These are phyloP conservation scores for Anarrhichthys ocellatus DNA, from an alignment of 2,113 vertebrate species.

Conservation along the genomic window DNA sequence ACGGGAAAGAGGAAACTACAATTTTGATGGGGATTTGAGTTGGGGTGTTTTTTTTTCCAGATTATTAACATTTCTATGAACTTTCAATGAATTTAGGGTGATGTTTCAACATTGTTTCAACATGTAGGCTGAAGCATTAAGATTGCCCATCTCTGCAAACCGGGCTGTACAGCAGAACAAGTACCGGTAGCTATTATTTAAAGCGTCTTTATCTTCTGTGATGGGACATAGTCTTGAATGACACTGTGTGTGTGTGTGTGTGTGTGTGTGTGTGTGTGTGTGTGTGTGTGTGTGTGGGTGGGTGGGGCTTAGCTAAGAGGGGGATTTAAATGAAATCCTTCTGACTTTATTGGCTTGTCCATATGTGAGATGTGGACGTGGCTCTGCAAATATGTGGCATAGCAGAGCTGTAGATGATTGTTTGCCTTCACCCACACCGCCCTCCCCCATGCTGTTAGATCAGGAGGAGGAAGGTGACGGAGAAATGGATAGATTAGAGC, in stretches of 20 bases:
- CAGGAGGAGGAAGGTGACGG: no score
- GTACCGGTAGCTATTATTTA: not conserved
- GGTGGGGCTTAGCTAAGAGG: not conserved
- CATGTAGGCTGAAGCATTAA: not conserved
- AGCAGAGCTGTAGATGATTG: not conserved
- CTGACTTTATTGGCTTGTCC: not conserved
- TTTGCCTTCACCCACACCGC: not conserved
- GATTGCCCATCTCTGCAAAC: not conserved
- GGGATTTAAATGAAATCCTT: not conserved
- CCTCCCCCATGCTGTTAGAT: not conserved
- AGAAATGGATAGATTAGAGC: not conserved
- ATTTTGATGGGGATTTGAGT: not conserved
- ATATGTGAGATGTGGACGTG: not conserved
- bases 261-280: not conserved
- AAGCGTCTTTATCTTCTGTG: not conserved
- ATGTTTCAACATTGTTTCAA: not conserved
- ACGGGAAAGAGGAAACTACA: not conserved
- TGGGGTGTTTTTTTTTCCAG: not conserved
- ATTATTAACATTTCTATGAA: no score
- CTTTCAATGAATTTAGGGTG: not conserved
- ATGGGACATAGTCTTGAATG: not conserved
- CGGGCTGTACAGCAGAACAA: not conserved
- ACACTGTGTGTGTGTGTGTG: not conserved
- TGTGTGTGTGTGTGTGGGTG: not conserved
- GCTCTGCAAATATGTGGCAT: not conserved